These are phyloP conservation scores for Ramphastos sulfuratus DNA, from an alignment of 2,113 vertebrate genomes.

Conservation along the genomic window DNA sequence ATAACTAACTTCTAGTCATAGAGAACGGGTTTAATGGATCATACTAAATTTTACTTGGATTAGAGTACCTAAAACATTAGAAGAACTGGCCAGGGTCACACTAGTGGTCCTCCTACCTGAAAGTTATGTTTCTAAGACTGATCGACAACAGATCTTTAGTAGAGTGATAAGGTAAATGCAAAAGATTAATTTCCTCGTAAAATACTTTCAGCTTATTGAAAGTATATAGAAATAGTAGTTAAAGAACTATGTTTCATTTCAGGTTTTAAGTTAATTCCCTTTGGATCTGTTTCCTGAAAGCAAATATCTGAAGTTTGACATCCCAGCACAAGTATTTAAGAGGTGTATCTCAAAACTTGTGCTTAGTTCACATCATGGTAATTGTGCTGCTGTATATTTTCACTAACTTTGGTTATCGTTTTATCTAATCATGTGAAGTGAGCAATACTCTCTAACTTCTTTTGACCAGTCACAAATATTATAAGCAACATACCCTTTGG, in stretches of 20 bases:
- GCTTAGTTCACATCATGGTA: not conserved
- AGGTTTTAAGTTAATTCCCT: not conserved
- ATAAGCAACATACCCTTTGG: not conserved
- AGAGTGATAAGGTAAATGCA: not conserved
- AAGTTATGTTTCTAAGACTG: not conserved
- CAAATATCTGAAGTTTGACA: not conserved
- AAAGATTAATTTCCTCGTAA: not conserved
- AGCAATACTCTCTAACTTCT: not conserved
- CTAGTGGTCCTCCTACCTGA: not conserved
- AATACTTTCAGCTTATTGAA: not conserved
- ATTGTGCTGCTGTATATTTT: not conserved
- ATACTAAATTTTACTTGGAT: not conserved
- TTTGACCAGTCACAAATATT: conserved; percentile 25
- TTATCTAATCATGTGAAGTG: not conserved
- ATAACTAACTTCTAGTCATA: not conserved
- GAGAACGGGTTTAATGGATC: not conserved
- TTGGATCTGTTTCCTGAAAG: not conserved
- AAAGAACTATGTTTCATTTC: not conserved
- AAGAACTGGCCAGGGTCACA: not conserved
- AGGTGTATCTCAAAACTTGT: not conserved
- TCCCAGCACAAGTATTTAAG: not conserved
- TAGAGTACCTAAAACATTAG: not conserved
- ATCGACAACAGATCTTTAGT: not conserved
- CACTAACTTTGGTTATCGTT: not conserved
- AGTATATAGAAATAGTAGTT: not conserved